Evolutionary conservation across 1,140 invertebrate species (phyloP), one percentile per base, ranked within the genome.

Genomic region (Danaus plexippus): DNA sequence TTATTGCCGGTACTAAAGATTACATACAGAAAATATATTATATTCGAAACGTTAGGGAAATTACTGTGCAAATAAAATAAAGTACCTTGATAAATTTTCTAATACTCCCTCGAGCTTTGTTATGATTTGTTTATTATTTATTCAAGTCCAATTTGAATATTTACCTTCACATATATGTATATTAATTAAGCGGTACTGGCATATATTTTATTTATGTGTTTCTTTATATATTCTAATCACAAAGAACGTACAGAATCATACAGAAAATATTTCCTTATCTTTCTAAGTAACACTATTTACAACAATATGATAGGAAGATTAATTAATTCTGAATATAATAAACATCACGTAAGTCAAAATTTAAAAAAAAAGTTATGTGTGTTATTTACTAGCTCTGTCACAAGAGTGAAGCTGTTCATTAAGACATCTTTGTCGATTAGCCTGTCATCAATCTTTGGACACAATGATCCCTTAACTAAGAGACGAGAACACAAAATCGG

Each of bases 401-500:
- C 53, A 43, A 12, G 45, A 9, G 15, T 15, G 47, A 47, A 51
- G 22, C 54, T 57, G 63, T 69, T 69, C 61, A 74, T 74, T 71
- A 74, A 64, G 59, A 53, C 56, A 59, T 61, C 69, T 77, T 73
- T 69, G 71, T 77, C 67, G 64, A 75, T 75, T 77, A 76, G 64
- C 57, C 74, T 69, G 72, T 69, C 77, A 80, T 80, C 75, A 77
- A 80, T 80, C 77, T 77, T 70, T 59, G 65, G 66, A 61, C 65
- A 69, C 77, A 80, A 76, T 77, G 73, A 78, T 78, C 71, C 75
- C 56, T 57, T 75, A 75, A 75, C 73, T 73, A 74, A 80, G 73
- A 75, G 61, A 56, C 68, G 70, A 71, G 62, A 75, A 76, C 71
- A 73, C 67, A 47, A 63, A 64, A 74, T 74, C 67, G 61, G 64